A percentile compares a stretch with the other conserved stretches of the same genome.
These are phyloP conservation scores for Siderastrea siderea DNA, from an alignment of 92 coral and sea anemone genomes.

Conservation along the genomic window DNA sequence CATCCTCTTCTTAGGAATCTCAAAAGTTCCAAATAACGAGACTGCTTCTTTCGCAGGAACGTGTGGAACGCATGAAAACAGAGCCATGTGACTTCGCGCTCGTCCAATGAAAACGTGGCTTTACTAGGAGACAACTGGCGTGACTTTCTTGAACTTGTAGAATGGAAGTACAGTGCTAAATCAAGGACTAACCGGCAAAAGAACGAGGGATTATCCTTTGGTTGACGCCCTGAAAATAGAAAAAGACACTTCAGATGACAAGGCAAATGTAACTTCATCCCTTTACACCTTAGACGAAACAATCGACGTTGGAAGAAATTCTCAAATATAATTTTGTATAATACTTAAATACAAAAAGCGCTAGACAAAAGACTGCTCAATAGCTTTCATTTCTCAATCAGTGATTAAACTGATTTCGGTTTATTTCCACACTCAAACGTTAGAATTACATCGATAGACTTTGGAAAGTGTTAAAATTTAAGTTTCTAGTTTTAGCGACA, in stretches of 20 bases:
- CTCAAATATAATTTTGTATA: too few relatives aligned
- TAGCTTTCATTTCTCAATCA: too few relatives aligned
- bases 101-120: constrained; percentile 39
- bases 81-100: constrained; percentile 71
- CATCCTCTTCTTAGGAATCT: constrained; percentile 24
- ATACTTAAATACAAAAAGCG: too few relatives aligned
- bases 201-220: constrained; percentile 71
- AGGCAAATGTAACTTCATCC: background rate
- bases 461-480: too few relatives aligned
- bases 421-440: too few relatives aligned
- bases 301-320: too few relatives aligned
- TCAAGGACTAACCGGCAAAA: constrained; percentile 50
- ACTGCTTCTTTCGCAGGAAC: constrained; percentile 68
- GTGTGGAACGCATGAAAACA: constrained; percentile 76
- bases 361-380: too few relatives aligned
- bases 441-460: too few relatives aligned
- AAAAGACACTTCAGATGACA: background rate
- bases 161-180: constrained; percentile 61
- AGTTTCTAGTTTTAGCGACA: too few relatives aligned
- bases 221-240: constrained; percentile 61
- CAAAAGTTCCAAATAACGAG: constrained; percentile 35
- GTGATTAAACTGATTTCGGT: too few relatives aligned
- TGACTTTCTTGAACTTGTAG: constrained; percentile 65
- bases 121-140: constrained; percentile 41
- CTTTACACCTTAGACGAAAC: too few relatives aligned